These are phyloP conservation scores for Noctua comes DNA, from an alignment of 2,888 invertebrate genomes.

Conservation along the genomic window DNA sequence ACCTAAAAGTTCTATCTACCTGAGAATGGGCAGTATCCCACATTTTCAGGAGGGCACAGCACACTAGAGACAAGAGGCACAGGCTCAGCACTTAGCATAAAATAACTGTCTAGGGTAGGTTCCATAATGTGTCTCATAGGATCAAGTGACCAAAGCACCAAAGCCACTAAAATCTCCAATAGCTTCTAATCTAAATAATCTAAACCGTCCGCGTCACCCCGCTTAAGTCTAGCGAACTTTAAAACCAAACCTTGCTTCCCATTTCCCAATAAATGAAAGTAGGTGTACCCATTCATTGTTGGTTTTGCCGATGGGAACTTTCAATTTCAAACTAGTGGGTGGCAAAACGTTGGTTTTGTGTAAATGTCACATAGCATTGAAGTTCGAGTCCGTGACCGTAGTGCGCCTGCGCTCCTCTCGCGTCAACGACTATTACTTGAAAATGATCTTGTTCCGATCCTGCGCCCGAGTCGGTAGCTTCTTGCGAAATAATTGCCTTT, in stretches of 20 bases:
- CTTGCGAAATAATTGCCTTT: conserved; percentile 60
- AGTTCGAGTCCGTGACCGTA: conserved; percentile 83
- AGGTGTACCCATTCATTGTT: conserved; percentile 55
- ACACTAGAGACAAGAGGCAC: not conserved
- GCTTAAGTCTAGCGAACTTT: conserved; percentile 36
- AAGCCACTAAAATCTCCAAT: not conserved
- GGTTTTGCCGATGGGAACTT: conserved; percentile 58
- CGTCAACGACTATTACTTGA: conserved; percentile 72
- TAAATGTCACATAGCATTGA: conserved; percentile 78
- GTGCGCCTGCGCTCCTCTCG: conserved; percentile 72
- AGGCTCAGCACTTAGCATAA: not conserved
- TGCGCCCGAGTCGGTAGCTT: conserved; percentile 48
- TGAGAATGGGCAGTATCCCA: not conserved
- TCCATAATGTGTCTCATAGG: not conserved
- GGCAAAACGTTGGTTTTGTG: conserved; percentile 68
- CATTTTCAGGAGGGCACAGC: not conserved
- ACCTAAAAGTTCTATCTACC: not conserved
- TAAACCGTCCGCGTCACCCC: not conserved
- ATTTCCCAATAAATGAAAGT: conserved; percentile 58
- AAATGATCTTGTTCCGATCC: conserved; percentile 73
- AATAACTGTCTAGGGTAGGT: not conserved
- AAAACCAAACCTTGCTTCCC: conserved; percentile 28
- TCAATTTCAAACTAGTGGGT: conserved; percentile 66
- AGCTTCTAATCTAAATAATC: not conserved
- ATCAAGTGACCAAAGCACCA: not conserved